phyloP scores from a whole-genome alignment of 2,797 vertebrate genomes.

The Holocentrus rufus region DNA sequence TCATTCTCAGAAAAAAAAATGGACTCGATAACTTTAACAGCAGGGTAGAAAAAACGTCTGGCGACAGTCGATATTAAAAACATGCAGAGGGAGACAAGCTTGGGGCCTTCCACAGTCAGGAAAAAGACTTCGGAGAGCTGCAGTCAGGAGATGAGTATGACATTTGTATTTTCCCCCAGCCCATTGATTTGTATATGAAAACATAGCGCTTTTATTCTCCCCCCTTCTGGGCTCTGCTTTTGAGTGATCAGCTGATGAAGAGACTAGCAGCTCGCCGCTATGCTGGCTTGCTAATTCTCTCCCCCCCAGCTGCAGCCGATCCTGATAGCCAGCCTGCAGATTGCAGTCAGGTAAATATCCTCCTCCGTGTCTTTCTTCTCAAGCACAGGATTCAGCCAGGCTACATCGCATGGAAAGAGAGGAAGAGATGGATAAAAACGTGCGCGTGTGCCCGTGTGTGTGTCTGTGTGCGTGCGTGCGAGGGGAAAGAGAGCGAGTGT shows the following conservation, averaged over 20 bases:
- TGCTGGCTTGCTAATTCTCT: conserved; percentile 99
- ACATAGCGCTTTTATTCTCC: conserved; percentile 93
- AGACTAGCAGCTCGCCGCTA: conserved; percentile 99
- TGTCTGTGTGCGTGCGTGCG: conserved; percentile 4
- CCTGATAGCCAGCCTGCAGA: conserved; percentile 95
- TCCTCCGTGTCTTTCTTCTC: conserved; percentile 69
- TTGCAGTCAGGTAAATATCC: conserved; percentile 97
- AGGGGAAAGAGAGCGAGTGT: conserved; percentile 4
- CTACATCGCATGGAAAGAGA: conserved; percentile 84
- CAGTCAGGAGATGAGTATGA: conserved; percentile 89
- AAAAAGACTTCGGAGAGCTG: conserved; percentile 92
- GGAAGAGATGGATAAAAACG: conserved; percentile 73
- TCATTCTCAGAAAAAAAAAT: conserved; percentile 57
- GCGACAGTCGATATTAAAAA: conserved; percentile 95
- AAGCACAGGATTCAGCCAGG: conserved; percentile 89
- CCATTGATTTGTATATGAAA: conserved; percentile 98
- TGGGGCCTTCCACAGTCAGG: conserved; percentile 91
- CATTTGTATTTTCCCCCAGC: conserved; percentile 82
- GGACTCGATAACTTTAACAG: conserved; percentile 77
- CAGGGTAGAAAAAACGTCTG: conserved; percentile 79
- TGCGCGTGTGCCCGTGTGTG: too few relatives aligned
- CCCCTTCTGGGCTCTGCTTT: conserved; percentile 90
- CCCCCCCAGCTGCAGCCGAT: conserved; percentile 93
- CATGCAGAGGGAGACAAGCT: conserved; percentile 89
- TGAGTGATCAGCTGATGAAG: conserved; percentile 99